Conservation (phyloP, 2,888 invertebrate species). For the Noctuana brunneofusca region DNA sequence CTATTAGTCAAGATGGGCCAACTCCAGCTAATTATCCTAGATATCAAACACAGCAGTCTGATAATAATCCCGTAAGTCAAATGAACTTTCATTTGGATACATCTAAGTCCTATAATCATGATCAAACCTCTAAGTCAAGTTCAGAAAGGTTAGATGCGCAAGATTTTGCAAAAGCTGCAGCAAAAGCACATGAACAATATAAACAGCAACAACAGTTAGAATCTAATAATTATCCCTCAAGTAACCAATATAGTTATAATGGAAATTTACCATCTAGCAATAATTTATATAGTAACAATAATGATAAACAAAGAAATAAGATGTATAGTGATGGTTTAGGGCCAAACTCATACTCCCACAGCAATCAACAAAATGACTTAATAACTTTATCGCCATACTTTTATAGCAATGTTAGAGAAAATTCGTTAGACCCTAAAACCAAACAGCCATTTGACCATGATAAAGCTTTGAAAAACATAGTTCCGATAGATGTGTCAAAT, state of each 20-base stretch:
- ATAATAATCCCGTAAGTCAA: slow-evolving; percentile 62
- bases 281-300: slow-evolving; percentile 50
- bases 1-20: slow-evolving; percentile 53
- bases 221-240: slow-evolving; percentile 49
- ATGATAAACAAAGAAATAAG: slow-evolving; percentile 59
- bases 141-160: slow-evolving; percentile 62
- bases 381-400: slow-evolving; percentile 67
- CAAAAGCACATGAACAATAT: slow-evolving; percentile 70
- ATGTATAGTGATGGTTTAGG: slow-evolving; percentile 49
- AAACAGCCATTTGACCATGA: slow-evolving; percentile 75
- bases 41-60: slow-evolving; percentile 57
- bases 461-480: slow-evolving; percentile 76
- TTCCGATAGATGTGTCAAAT: slow-evolving; percentile 75
- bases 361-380: slow-evolving; percentile 58
- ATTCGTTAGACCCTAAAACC: slow-evolving; percentile 54
- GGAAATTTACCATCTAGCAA: slow-evolving; percentile 36
- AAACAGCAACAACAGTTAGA: slow-evolving; percentile 66
- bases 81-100: slow-evolving; percentile 73
- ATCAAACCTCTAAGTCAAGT: slow-evolving; percentile 63
- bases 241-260: slow-evolving; percentile 47
- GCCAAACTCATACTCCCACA: slow-evolving; percentile 50
- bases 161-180: slow-evolving; percentile 74
- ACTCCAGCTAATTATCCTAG: slow-evolving; percentile 54
- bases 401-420: slow-evolving; percentile 56
- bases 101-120: slow-evolving; percentile 59